These are phyloP conservation scores for Apamea crenata DNA, from an alignment of 2,888 invertebrate species.

Conservation along the genomic window DNA sequence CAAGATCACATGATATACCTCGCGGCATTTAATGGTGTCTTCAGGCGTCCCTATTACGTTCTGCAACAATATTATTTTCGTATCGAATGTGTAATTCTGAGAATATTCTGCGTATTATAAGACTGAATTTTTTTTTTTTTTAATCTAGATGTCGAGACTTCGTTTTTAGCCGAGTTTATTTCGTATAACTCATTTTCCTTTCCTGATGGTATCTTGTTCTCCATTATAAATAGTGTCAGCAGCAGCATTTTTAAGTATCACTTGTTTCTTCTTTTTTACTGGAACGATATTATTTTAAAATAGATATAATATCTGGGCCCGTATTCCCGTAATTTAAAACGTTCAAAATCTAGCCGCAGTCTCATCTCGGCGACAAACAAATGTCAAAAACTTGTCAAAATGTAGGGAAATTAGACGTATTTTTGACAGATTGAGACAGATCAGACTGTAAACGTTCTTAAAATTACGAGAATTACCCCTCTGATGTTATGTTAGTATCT, in stretches of 20 bases:
- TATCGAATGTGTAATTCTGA: slow-evolving; percentile 6
- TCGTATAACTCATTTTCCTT: background rate
- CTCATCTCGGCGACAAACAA: no score
- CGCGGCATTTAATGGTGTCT: slow-evolving; percentile 35
- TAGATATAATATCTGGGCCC: no score
- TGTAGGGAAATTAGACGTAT: no score
- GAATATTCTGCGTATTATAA: background rate
- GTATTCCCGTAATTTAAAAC: no score
- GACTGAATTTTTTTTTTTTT: background rate
- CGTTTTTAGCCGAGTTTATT: background rate
- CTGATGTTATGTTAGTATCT: background rate
- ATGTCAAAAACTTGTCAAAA: no score
- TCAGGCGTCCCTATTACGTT: slow-evolving; percentile 31
- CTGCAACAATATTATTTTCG: slow-evolving; percentile 38
- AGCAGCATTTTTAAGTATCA: slow-evolving; percentile 1
- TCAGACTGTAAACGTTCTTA: no score
- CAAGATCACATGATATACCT: slow-evolving; percentile 46
- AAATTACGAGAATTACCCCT: no score
- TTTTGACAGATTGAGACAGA: no score
- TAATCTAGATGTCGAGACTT: background rate
- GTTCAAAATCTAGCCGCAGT: no score
- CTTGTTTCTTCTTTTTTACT: slow-evolving; percentile 4
- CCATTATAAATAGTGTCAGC: background rate
- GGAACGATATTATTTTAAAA: slow-evolving; percentile 21
- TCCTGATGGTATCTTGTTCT: background rate